A percentile compares a stretch with the other conserved stretches of the same genome.
Evolutionary conservation across 2,888 invertebrate species (phyloP).

Genomic region (Drosophila paucipuncta): DNA sequence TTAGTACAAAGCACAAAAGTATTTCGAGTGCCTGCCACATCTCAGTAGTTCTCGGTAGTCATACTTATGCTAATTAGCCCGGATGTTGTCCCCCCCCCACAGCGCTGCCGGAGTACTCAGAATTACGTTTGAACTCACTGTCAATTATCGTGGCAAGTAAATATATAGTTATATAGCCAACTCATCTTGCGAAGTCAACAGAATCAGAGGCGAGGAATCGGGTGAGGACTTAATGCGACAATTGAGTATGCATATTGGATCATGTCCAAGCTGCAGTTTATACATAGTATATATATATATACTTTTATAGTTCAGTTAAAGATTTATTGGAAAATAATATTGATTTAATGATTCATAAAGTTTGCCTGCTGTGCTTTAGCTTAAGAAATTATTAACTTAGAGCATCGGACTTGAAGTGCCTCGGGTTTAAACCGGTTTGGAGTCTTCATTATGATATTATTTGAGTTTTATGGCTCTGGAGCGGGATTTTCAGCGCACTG

Average conservation of each 20-base stretch:
- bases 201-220: background rate
- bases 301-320: background rate
- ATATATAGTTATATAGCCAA: background rate
- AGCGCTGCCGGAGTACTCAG: background rate
- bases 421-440: background rate
- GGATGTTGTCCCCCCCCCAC: conserved; percentile 9
- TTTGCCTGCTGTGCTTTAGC: background rate
- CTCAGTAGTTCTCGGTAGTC: conserved; percentile 6
- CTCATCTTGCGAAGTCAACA: background rate
- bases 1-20: conserved; percentile 15
- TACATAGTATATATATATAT: background rate
- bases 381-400: background rate
- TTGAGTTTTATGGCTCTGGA: background rate
- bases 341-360: background rate
- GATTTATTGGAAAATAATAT: background rate
- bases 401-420: background rate
- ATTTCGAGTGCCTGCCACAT: conserved; percentile 30
- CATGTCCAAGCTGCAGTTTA: background rate
- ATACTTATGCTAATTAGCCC: conserved; percentile 23
- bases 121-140: background rate
- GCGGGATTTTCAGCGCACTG: background rate
- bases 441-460: background rate
- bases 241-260: background rate
- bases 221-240: background rate
- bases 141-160: background rate